phyloP scores from a whole-genome alignment of 2,797 vertebrate species.

The Eospalax fontanierii region DNA sequence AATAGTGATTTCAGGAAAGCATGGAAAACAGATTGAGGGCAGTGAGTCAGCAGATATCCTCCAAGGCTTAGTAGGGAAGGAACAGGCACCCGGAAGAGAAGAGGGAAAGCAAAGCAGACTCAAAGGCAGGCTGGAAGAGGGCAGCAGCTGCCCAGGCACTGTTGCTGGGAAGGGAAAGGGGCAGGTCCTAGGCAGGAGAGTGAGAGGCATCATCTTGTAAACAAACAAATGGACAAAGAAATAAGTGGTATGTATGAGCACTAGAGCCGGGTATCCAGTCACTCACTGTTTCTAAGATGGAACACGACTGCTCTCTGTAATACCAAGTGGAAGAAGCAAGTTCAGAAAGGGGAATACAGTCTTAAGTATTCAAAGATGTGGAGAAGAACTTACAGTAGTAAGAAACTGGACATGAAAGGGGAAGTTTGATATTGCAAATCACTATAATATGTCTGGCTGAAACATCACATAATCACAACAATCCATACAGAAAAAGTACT shows the following conservation, averaged over 20 bases:
- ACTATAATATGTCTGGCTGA: neutral
- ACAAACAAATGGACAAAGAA: neutral
- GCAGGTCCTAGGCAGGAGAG: neutral
- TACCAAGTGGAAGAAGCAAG: neutral
- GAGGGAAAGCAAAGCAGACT: neutral
- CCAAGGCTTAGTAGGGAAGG: neutral
- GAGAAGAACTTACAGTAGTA: neutral
- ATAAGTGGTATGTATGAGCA: too few species aligned
- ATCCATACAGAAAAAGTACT: neutral
- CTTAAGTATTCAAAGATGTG: neutral
- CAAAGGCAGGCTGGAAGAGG: neutral
- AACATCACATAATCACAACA: neutral
- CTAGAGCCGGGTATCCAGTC: neutral
- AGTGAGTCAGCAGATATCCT: neutral
- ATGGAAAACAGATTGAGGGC: neutral
- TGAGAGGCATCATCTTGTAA: neutral
- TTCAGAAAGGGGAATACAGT: neutral
- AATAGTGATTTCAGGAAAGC: neutral
- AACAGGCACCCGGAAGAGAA: neutral
- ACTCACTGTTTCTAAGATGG: neutral
- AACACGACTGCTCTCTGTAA: neutral
- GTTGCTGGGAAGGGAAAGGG: neutral
- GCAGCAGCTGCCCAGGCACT: rapidly evolving
- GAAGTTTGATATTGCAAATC: neutral
- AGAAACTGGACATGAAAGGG: neutral